Percentiles rank a stretch among this genome's conserved stretches.
These are phyloP conservation scores for Andrena marginata DNA, from an alignment of 2,888 invertebrate species.

Conservation along the genomic window DNA sequence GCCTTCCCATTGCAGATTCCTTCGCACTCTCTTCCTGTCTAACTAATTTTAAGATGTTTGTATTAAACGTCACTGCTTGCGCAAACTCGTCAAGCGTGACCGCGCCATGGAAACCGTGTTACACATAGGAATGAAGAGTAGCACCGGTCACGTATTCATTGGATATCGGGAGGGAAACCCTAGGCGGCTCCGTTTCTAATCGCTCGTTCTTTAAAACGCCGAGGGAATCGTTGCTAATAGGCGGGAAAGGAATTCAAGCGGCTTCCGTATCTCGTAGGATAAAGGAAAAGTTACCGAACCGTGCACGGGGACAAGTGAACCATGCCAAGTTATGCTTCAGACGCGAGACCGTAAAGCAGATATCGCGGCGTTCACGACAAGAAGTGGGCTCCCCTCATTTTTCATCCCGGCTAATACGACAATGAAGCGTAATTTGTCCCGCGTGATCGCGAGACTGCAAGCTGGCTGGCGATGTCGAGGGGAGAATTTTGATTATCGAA, in stretches of 20 bases:
- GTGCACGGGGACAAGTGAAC: conserved; percentile 66
- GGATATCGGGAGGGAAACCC: conserved; percentile 16
- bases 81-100: too few relatives aligned
- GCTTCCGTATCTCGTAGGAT: conserved; percentile 72
- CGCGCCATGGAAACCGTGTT: too few relatives aligned
- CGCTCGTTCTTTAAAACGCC: conserved; percentile 66
- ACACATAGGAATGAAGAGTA: not conserved
- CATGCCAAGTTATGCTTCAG: conserved; percentile 68
- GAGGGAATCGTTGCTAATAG: conserved; percentile 64
- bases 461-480: not conserved
- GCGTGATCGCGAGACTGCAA: conserved; percentile 9
- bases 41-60: too few relatives aligned
- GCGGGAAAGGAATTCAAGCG: conserved; percentile 64
- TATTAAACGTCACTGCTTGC: too few relatives aligned
- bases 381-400: conserved; percentile 73
- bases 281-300: conserved; percentile 69
- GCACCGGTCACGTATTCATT: conserved; percentile 7
- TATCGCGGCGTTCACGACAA: conserved; percentile 62
- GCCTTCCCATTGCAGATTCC: not conserved
- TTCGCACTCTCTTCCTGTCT: not conserved
- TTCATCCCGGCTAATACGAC: conserved; percentile 68
- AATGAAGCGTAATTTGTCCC: conserved; percentile 56
- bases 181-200: conserved; percentile 54
- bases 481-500: not conserved
- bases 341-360: conserved; percentile 67